Conservation (phyloP, 2,888 invertebrate genomes). For the Dioctria linearis region DNA sequence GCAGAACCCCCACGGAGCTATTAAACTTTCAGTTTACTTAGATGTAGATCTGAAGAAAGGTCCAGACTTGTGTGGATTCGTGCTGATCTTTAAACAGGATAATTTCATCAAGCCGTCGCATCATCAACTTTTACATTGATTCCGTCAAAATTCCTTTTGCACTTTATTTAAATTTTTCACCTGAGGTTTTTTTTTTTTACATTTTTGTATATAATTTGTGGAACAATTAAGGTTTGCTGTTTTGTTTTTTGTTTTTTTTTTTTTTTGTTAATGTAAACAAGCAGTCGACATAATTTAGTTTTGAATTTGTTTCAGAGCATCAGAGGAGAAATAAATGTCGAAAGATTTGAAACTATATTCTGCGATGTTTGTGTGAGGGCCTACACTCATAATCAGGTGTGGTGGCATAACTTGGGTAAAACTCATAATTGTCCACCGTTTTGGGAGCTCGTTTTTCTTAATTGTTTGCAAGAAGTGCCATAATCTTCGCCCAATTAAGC, state of each 20-base stretch:
- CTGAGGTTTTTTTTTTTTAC: not conserved
- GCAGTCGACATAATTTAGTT: slow-evolving; percentile 31
- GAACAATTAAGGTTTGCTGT: not conserved
- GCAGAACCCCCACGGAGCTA: slow-evolving; percentile 22
- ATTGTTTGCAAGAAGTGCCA: slow-evolving; percentile 13
- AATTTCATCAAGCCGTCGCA: too few relatives aligned
- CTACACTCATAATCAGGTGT: not conserved
- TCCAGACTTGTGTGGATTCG: not conserved
- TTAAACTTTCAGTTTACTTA: slow-evolving; percentile 36
- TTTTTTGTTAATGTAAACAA: slow-evolving; percentile 26
- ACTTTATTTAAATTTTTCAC: slow-evolving; percentile 19
- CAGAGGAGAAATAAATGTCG: not conserved
- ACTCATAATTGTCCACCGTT: slow-evolving; percentile 35
- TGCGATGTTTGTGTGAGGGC: not conserved
- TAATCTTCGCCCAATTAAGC: slow-evolving; percentile 20
- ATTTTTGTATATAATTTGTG: slow-evolving; percentile 14
- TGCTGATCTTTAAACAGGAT: too few relatives aligned
- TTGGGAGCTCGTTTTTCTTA: slow-evolving; percentile 10
- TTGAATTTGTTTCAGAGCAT: slow-evolving; percentile 18
- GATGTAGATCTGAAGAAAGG: slow-evolving; percentile 14
- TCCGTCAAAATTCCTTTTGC: not conserved
- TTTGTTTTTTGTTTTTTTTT: too few relatives aligned
- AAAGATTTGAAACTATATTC: too few relatives aligned
- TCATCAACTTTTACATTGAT: not conserved
- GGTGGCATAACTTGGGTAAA: slow-evolving; percentile 14